A percentile compares a stretch with the other conserved stretches of the same genome.
phyloP scores from a whole-genome alignment of 2,797 vertebrate species.

The Tenualosa ilisha region DNA sequence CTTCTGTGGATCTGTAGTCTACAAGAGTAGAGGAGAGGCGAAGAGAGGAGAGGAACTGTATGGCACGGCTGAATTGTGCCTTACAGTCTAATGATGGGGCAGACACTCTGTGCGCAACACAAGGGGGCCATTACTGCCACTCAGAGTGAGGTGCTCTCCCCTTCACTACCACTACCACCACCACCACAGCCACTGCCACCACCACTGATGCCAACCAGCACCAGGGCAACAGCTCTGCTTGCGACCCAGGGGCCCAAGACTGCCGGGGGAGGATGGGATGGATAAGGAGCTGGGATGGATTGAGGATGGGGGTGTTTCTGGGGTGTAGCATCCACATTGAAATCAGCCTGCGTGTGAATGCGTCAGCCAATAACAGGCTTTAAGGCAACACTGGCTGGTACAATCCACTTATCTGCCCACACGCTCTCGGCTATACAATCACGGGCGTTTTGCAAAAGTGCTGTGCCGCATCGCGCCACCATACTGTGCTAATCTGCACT shows the following conservation, averaged over 20 bases:
- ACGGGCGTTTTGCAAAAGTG: conserved; percentile 33
- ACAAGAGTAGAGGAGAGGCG: neutral
- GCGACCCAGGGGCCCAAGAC: conserved; percentile 52
- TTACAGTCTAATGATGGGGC: neutral
- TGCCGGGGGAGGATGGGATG: conserved; percentile 33
- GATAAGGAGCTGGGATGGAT: too few species aligned
- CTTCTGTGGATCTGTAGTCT: neutral
- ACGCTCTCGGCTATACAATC: conserved; percentile 51
- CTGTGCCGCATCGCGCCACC: conserved; percentile 24
- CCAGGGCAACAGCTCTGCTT: conserved; percentile 35
- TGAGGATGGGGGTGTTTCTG: neutral
- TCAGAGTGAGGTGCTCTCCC: neutral
- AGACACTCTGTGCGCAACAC: neutral
- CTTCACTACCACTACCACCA: neutral
- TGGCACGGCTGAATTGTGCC: neutral
- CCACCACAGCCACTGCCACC: neutral
- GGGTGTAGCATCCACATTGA: conserved; percentile 55
- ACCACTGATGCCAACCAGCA: neutral
- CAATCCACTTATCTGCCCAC: conserved; percentile 67
- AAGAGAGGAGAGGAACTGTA: neutral
- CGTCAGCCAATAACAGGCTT: conserved; percentile 65
- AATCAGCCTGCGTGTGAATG: conserved; percentile 58
- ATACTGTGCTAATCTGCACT: conserved; percentile 53
- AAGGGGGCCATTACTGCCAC: conserved; percentile 9
- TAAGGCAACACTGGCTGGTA: conserved; percentile 59